Conservation (phyloP, 2,888 invertebrate species). For the Siphlonurus alternatus region DNA sequence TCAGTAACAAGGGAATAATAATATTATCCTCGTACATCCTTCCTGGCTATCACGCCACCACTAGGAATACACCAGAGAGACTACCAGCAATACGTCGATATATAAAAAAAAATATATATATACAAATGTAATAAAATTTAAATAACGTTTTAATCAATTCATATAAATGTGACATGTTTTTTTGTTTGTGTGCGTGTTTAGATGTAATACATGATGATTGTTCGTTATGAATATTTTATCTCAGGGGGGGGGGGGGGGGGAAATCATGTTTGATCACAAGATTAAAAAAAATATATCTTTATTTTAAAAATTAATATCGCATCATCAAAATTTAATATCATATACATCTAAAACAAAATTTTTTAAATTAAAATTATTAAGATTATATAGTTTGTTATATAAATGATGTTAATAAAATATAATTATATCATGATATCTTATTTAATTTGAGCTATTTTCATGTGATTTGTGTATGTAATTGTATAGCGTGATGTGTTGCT, state of each 20-base stretch:
- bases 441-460: not conserved
- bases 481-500: not conserved
- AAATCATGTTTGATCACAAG: no score
- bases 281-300: not conserved
- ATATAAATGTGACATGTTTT: not conserved
- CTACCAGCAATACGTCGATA: no score
- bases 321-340: not conserved
- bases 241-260: no score
- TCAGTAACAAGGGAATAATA: not conserved
- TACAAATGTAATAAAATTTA: not conserved
- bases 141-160: not conserved
- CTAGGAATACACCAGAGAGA: not conserved
- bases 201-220: not conserved
- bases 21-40: not conserved
- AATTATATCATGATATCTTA: not conserved
- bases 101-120: no score
- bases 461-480: not conserved
- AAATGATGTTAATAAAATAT: not conserved
- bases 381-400: no score
- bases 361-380: not conserved
- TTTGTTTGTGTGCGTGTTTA: not conserved
- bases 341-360: not conserved
- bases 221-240: not conserved
- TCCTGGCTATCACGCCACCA: not conserved
- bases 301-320: no score